phyloP scores from a whole-genome alignment of 2,113 vertebrate species.

The Festucalex cinctus region DNA sequence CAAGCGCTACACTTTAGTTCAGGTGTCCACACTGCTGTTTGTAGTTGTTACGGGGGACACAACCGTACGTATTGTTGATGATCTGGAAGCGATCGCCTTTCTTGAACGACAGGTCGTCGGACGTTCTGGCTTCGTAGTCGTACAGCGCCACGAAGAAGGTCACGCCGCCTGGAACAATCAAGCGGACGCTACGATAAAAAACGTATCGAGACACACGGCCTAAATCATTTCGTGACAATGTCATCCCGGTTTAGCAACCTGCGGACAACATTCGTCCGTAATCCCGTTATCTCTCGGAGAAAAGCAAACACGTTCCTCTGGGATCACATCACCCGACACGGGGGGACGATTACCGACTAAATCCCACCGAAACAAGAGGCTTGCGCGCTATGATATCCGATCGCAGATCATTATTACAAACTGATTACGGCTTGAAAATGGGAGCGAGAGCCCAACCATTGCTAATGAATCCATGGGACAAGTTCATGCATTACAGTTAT shows the following conservation, averaged over 20 bases:
- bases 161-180: slow-evolving; percentile 81
- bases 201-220: not conserved
- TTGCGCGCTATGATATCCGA: not conserved
- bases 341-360: slow-evolving; percentile 56
- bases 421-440: not conserved
- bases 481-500: no score
- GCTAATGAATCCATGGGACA: not conserved
- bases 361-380: slow-evolving; percentile 49
- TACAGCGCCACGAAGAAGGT: slow-evolving; percentile 99
- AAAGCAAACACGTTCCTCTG: slow-evolving; percentile 37
- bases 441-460: not conserved
- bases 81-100: slow-evolving; percentile 99
- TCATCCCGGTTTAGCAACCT: slow-evolving; percentile 20
- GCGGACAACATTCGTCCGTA: slow-evolving; percentile 47
- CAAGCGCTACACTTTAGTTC: not conserved
- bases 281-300: slow-evolving; percentile 60
- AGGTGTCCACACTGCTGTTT: not conserved
- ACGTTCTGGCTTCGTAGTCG: slow-evolving; percentile 97
- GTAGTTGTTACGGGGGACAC: slow-evolving; percentile 43
- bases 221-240: not conserved
- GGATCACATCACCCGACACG: slow-evolving; percentile 51
- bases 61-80: slow-evolving; percentile 94
- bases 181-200: not conserved
- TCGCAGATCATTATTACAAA: not conserved
- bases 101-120: slow-evolving; percentile 96